Base-by-base conservation (phyloP, 2,888 invertebrate species). In the Lithophane ornitopus region DNA sequence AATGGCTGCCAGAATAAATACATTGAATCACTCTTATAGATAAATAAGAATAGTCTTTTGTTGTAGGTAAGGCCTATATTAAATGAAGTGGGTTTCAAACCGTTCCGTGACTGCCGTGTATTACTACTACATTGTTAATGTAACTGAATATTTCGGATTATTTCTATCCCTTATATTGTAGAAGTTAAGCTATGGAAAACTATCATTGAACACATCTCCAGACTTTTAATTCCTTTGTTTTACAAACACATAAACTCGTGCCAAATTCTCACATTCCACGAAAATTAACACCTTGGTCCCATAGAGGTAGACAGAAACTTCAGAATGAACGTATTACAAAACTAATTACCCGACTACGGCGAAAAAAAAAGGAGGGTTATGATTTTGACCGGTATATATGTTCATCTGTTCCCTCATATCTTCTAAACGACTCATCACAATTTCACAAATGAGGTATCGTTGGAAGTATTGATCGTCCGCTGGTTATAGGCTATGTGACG, bases 1-100 rank as follows among this genome's bases (percentile, higher is more conserved):
- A 70, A 81, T 63, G 56, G 62, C 26, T 67, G 46, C 52, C 52
- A 39, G 12, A 67, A 76, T 65, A 70, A 66, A 63, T 66, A 56
- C 26, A 39, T 41, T 76, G 26, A 63, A 75, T 68, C 22, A 9
- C 9, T 34, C 16, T 12, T 39, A 46, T 4, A 69, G 41, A 56
- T 39, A 41, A 0, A 22, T 28, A 62, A 16, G 4, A 26, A 52
- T 41, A 39, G 11, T 0, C 34, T 34, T 34, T 34, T 34, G 34
- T 34, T 34, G 34, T 34, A 34, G 46, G 16, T 49, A 49, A 4
- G 16, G 16, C 0, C 28, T 46, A 7, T n/a, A 52, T 28, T 26
- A 7, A 7, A 22, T 28, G 1, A 54, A 41, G 28, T 44, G 28
- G 7, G 34, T 56, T 12, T 41, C 14, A 26, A 26, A 56, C 39